Percentiles rank a stretch among this genome's conserved stretches.
phyloP scores from a whole-genome alignment of 2,888 invertebrate genomes.

The Lasioglossum villosulum region DNA sequence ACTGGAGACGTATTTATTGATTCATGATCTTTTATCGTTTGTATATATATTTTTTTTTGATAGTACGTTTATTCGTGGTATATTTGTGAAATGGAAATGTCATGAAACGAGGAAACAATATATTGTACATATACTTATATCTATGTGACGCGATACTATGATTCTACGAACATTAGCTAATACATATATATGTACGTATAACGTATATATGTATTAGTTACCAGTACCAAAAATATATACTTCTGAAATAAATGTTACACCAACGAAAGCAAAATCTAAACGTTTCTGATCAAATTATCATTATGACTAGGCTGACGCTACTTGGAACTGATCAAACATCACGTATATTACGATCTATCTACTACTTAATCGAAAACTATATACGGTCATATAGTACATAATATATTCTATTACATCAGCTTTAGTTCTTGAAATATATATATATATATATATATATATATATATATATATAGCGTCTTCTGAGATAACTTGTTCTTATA shows the following conservation, averaged over 20 bases:
- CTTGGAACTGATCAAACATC: background rate
- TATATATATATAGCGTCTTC: background rate
- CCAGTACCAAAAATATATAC: background rate
- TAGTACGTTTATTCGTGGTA: conserved; percentile 6
- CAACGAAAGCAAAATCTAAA: background rate
- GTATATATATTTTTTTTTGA: conserved; percentile 15
- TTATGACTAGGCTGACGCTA: background rate
- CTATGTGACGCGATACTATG: background rate
- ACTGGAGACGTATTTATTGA: background rate
- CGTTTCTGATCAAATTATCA: background rate
- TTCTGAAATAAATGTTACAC: conserved; percentile 12
- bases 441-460: too few species aligned
- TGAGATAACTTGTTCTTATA: background rate
- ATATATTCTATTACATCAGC: conserved; percentile 3
- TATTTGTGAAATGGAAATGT: conserved; percentile 15
- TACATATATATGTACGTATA: background rate
- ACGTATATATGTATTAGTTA: background rate
- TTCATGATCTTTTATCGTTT: conserved; percentile 20
- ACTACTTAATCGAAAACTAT: too few species aligned
- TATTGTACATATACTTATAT: conserved; percentile 20
- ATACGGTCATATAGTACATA: background rate
- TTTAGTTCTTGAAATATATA: background rate
- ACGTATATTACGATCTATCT: background rate
- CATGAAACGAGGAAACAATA: conserved; percentile 29
- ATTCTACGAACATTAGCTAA: background rate